Evolutionary conservation across 2,113 vertebrate genomes (phyloP).

Genomic region (Pedetes capensis): DNA sequence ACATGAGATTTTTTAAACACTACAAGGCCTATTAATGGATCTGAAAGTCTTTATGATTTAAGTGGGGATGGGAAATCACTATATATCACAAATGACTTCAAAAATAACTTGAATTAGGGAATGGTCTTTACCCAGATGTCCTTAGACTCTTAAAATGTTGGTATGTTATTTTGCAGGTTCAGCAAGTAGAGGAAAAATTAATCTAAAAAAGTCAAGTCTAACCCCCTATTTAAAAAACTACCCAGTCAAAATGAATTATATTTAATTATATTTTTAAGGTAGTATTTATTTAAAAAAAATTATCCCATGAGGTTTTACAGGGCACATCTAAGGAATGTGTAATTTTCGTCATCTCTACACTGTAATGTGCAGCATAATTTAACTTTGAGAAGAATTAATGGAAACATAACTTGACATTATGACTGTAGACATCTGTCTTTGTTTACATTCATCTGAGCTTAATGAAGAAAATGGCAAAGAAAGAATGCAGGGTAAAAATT

Average conservation of each 20-base stretch:
- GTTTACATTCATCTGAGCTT: constrained; percentile 66
- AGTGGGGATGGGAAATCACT: neutral
- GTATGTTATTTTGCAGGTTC: neutral
- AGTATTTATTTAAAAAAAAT: neutral
- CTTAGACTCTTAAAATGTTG: neutral
- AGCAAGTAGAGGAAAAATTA: neutral
- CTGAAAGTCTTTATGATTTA: neutral
- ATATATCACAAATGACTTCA: neutral
- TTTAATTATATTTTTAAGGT: neutral
- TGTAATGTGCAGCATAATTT: constrained; percentile 7
- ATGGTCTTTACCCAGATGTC: neutral
- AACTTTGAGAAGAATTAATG: constrained; percentile 51
- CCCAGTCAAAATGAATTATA: neutral
- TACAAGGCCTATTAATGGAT: neutral
- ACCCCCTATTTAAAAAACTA: neutral
- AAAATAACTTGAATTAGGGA: neutral
- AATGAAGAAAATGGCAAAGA: constrained; percentile 67
- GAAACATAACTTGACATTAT: constrained; percentile 62
- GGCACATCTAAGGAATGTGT: neutral
- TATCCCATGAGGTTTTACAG: neutral
- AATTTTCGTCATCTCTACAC: neutral
- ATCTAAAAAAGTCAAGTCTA: neutral
- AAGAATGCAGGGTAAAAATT: constrained; percentile 58
- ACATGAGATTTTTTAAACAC: neutral
- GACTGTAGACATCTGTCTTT: constrained; percentile 72